These are phyloP conservation scores for Neotoxoptera formosana DNA, from an alignment of 1,140 invertebrate genomes.

Conservation along the genomic window DNA sequence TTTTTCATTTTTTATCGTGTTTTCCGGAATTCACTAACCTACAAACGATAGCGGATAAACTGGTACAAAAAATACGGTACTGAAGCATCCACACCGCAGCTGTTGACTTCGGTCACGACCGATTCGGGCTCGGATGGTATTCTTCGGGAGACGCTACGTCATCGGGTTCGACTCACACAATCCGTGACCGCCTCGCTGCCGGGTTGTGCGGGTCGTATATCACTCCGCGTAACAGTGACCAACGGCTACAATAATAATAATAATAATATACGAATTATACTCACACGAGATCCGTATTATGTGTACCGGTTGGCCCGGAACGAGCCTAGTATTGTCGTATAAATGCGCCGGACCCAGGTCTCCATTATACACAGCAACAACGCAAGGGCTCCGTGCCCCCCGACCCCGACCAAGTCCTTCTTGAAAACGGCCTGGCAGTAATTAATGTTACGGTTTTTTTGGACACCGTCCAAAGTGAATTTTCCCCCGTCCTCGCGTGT, in stretches of 20 bases:
- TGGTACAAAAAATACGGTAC: not conserved
- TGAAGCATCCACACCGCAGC: not conserved
- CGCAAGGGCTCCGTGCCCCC: not conserved
- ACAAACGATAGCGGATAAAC: no score
- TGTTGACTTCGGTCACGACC: not conserved
- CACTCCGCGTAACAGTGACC: not conserved
- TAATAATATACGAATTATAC: not conserved
- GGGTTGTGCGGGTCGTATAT: not conserved
- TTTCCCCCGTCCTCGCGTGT: not conserved
- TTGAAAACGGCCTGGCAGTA: not conserved
- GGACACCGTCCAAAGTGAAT: not conserved
- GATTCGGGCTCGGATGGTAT: not conserved
- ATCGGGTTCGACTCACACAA: not conserved
- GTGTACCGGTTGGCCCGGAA: not conserved
- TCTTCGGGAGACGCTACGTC: not conserved
- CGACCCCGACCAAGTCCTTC: not conserved
- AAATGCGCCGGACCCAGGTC: not conserved
- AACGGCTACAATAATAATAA: not conserved
- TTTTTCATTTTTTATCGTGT: no score
- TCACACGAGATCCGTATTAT: not conserved
- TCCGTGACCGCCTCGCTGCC: not conserved
- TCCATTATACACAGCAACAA: not conserved
- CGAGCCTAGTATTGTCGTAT: not conserved
- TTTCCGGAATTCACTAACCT: no score
- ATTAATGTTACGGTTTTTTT: constrained; percentile 13